Conservation (phyloP, 1,140 invertebrate genomes). For the Protaetia brevitarsis region DNA sequence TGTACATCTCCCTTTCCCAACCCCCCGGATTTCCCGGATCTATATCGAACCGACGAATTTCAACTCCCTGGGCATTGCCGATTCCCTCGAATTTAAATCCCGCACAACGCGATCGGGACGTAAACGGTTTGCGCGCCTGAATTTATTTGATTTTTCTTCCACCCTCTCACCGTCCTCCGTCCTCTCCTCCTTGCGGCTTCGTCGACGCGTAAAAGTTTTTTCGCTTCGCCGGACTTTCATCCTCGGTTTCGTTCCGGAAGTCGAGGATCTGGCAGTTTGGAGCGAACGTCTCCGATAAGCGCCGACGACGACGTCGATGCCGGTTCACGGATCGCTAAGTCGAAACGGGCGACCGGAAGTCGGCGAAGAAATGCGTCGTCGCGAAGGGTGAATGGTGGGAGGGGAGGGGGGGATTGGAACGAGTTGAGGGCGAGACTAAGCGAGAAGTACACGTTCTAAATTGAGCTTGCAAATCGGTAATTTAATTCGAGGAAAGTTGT, state of each 20-base stretch:
- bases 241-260: neutral
- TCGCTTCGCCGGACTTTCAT: neutral
- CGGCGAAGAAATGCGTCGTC: neutral
- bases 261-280: neutral
- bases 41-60: constrained; percentile 2
- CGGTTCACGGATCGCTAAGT: constrained; percentile 1
- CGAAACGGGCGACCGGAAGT: constrained; percentile 4
- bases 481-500: constrained; percentile 18
- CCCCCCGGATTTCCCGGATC: neutral
- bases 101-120: neutral
- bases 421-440: neutral
- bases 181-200: neutral
- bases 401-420: neutral
- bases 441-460: constrained; percentile 7
- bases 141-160: constrained; percentile 14
- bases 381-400: neutral
- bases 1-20: neutral
- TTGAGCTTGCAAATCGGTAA: constrained; percentile 14
- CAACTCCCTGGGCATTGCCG: neutral
- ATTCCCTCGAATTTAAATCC: neutral
- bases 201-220: constrained; percentile 13
- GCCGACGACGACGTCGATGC: neutral
- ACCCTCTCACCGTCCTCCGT: neutral
- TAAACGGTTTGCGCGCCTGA: neutral
- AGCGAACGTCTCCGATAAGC: neutral